phyloP scores from a whole-genome alignment of 2,797 vertebrate species.

The Rhinichthys osculus region DNA sequence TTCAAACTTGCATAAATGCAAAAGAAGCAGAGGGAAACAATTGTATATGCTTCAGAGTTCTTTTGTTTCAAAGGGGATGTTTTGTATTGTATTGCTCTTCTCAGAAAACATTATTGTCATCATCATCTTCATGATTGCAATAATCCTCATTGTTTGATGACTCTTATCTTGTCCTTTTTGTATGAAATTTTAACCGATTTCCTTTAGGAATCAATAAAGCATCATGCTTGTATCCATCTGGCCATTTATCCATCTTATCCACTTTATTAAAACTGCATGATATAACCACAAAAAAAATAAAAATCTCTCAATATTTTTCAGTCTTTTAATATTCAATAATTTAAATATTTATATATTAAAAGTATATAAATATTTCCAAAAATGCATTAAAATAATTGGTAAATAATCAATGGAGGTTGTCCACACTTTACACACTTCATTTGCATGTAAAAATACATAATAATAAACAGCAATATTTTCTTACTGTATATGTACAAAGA shows the following conservation, averaged over 20 bases:
- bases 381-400: background rate
- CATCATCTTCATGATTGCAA: slow-evolving; percentile 16
- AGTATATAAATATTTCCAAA: background rate
- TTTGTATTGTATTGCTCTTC: slow-evolving; percentile 1
- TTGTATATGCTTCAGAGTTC: background rate
- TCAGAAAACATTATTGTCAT: background rate
- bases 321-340: background rate
- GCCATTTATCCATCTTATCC: background rate
- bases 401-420: background rate
- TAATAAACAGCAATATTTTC: background rate
- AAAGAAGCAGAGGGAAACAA: background rate
- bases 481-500: background rate
- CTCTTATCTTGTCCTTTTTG: background rate
- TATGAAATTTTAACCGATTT: background rate
- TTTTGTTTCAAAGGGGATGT: slow-evolving; percentile 2
- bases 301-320: background rate
- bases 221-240: slow-evolving; percentile 41
- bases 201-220: background rate
- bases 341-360: no score
- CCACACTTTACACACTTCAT: background rate
- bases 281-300: background rate
- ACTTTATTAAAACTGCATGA: background rate
- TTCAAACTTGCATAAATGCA: slow-evolving; percentile 12
- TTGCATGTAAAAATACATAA: background rate
- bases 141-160: background rate